phyloP scores from a whole-genome alignment of 1,140 invertebrate species.

The Procambarus clarkii region DNA sequence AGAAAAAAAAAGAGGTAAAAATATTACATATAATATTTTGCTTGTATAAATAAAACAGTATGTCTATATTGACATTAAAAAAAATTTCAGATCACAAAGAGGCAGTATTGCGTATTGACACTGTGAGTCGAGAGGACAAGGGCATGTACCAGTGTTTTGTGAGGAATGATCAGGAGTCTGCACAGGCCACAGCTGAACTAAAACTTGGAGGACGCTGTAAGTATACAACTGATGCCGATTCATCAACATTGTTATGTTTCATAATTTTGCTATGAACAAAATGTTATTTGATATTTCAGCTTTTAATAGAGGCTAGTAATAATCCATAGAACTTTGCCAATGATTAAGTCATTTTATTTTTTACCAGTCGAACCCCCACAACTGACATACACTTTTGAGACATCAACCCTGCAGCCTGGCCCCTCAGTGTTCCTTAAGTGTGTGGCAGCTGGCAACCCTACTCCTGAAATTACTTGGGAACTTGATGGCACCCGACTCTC shows the following conservation, averaged over 20 bases:
- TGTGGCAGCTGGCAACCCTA: conserved; percentile 91
- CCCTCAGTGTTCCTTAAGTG: conserved; percentile 89
- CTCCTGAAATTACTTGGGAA: conserved; percentile 95
- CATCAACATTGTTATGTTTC: neutral
- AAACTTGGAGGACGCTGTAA: conserved; percentile 93
- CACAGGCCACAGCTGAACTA: conserved; percentile 92
- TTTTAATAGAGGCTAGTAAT: neutral
- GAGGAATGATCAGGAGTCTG: conserved; percentile 94
- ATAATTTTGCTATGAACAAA: neutral
- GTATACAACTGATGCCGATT: conserved; percentile 73
- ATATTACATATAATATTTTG: no score
- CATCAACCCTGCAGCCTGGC: conserved; percentile 91
- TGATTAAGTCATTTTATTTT: conserved; percentile 16
- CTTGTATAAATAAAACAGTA: no score
- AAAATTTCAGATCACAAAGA: conserved; percentile 81
- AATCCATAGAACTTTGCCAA: neutral
- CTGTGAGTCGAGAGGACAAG: conserved; percentile 94
- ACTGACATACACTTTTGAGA: conserved; percentile 89
- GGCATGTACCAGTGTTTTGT: conserved; percentile 99
- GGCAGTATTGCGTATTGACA: conserved; percentile 87
- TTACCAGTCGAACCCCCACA: conserved; percentile 88
- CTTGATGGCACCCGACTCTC: conserved; percentile 90
- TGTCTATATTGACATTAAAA: no score
- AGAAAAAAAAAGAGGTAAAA: no score
- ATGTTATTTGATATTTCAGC: neutral